Base-by-base conservation (phyloP, 2,888 invertebrate genomes). In the Arge pagana region DNA sequence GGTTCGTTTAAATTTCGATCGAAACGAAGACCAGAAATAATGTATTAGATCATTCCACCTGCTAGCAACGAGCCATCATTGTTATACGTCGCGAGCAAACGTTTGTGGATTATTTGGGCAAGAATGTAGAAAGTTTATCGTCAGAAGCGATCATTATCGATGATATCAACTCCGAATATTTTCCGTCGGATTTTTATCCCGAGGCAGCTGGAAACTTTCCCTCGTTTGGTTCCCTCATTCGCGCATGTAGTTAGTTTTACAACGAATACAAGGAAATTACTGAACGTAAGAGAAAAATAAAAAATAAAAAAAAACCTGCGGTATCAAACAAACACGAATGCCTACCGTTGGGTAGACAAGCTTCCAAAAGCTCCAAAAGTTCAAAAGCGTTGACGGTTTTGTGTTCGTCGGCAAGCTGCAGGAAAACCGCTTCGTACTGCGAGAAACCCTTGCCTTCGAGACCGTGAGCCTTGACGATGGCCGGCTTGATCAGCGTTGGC, bases 361-460 rank as follows among this genome's bases (percentile, higher is more conserved):
- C 92, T 67, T 95, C 94, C 21, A 95, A 77, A 13, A 95, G 78
- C 71, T 95, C 95, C 74, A 94, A 93, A 4, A 95, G 80, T 72
- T 94, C 94, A 70, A 94, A 95, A 3, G 93, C 89, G 67, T 93
- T 93, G 19, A 95, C 90, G 0, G 93, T 91, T 67, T 87, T 82
- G 70, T 93, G 93, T 69, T 95, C 94, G 72, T 95, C 94, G 0
- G 94, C 93, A 56, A 94, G 76, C 70, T 94, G 93, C 54, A 94
- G 79, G 71, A 95, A 95, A 2, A 94, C 89, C 0, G 91, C 89
- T 70, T 95, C 93, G 72, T 95, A 95, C 69, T 93, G 93, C 41
- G 85, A 83, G 65, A 91, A 88, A 63, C 86, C 87, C 71, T 86
- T 88, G 0, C 85, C 83, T 59, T 88, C 87, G 1, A 85, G 80